Evolutionary conservation across 1,140 invertebrate species (phyloP).

Genomic region (Aphaenogaster floridana): DNA sequence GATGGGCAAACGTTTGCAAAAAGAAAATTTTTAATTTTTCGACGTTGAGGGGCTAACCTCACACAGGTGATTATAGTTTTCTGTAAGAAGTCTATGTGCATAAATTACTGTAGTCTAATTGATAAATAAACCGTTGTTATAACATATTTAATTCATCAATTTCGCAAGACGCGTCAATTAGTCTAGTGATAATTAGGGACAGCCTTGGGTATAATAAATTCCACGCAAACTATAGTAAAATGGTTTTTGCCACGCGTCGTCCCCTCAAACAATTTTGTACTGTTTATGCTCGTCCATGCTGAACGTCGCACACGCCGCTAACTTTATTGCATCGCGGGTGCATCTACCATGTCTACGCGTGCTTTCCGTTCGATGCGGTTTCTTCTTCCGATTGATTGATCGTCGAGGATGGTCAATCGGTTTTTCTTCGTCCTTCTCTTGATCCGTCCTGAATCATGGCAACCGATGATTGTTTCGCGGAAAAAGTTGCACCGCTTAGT

Average conservation of each 20-base stretch:
- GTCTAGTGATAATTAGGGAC: constrained; percentile 43
- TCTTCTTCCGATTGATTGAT: constrained; percentile 71
- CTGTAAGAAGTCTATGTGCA: not conserved
- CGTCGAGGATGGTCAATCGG: constrained; percentile 60
- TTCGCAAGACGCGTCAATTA: constrained; percentile 57
- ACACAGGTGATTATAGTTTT: not conserved
- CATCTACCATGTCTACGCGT: constrained; percentile 68
- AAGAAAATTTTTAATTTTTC: no score
- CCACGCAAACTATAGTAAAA: constrained; percentile 35
- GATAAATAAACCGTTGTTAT: not conserved
- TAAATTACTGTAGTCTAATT: not conserved
- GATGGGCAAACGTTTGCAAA: no score
- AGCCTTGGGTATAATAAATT: constrained; percentile 18
- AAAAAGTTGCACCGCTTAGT: constrained; percentile 60
- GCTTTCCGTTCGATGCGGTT: constrained; percentile 63
- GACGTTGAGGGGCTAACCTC: no score
- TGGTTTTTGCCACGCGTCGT: constrained; percentile 21
- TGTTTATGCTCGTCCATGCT: constrained; percentile 43
- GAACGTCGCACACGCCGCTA: constrained; percentile 64
- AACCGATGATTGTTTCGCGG: constrained; percentile 60
- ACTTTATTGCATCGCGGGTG: constrained; percentile 79
- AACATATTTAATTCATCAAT: constrained; percentile 27
- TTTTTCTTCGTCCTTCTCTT: constrained; percentile 67
- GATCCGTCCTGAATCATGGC: constrained; percentile 64
- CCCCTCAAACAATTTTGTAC: constrained; percentile 31